phyloP scores from a whole-genome alignment of 2,888 invertebrate genomes.

The Epirrita christyi region DNA sequence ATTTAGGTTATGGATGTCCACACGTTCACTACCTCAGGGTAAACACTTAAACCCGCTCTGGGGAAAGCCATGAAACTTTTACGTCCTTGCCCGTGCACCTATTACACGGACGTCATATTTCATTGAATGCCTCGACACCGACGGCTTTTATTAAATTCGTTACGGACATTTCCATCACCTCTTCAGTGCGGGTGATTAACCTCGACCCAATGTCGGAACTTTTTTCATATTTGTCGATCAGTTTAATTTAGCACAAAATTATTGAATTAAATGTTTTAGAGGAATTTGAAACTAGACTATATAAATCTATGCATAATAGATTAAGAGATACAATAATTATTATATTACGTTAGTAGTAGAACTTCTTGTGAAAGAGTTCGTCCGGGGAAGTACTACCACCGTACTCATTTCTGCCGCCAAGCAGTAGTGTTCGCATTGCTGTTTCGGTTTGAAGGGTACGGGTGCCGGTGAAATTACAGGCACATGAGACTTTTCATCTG shows the following conservation, averaged over 20 bases:
- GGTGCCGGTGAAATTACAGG: no score
- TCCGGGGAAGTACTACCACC: no score
- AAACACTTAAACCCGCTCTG: constrained; percentile 25
- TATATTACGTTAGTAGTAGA: no score
- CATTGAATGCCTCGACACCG: constrained; percentile 28
- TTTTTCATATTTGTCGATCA: constrained; percentile 11
- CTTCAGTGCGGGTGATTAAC: constrained; percentile 24
- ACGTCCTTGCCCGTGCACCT: constrained; percentile 54
- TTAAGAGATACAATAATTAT: no score
- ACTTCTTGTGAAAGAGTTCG: no score
- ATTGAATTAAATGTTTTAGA: no score
- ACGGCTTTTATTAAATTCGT: constrained; percentile 32
- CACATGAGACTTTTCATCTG: no score
- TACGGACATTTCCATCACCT: constrained; percentile 28
- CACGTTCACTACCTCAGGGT: constrained; percentile 12
- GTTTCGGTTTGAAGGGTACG: no score
- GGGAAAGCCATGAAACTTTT: constrained; percentile 57
- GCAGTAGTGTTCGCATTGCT: no score
- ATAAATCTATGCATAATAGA: no score
- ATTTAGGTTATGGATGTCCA: constrained; percentile 13
- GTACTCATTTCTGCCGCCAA: no score
- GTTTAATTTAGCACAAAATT: constrained; percentile 1
- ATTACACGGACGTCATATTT: constrained; percentile 31
- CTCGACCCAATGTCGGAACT: constrained; percentile 2
- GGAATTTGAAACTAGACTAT: no score